Evolutionary conservation across 2,888 invertebrate genomes (phyloP).

Genomic region (Aethes cnicana): DNA sequence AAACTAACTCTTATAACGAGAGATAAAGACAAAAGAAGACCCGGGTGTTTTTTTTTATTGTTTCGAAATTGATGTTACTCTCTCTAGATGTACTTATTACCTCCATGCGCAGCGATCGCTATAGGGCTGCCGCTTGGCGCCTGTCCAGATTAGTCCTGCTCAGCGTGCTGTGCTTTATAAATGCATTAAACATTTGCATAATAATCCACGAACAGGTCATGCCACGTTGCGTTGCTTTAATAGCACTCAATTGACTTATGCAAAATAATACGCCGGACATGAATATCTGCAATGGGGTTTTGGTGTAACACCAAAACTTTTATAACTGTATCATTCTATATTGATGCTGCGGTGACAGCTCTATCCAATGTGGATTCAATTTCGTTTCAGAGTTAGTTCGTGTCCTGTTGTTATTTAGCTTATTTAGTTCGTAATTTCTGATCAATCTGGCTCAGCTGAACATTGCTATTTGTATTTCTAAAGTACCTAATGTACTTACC

Average conservation of each 20-base stretch:
- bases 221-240: neutral
- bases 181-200: conserved; percentile 14
- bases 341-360: conserved; percentile 19
- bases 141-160: conserved; percentile 5
- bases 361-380: conserved; percentile 44
- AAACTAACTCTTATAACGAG: no score
- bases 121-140: conserved; percentile 20
- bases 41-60: no score
- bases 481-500: no score
- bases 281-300: no score
- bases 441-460: no score
- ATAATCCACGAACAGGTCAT: conserved; percentile 3
- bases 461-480: no score
- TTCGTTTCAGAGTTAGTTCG: conserved; percentile 43
- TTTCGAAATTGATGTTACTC: no score
- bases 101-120: conserved; percentile 6
- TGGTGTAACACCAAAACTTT: no score
- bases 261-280: neutral
- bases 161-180: neutral
- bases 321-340: neutral
- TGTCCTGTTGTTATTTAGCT: conserved; percentile 36
- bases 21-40: no score
- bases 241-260: neutral
- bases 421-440: conserved; percentile 21
- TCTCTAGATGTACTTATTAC: no score